phyloP scores from a whole-genome alignment of 2,888 invertebrate genomes.

The Pyrgus malvae region DNA sequence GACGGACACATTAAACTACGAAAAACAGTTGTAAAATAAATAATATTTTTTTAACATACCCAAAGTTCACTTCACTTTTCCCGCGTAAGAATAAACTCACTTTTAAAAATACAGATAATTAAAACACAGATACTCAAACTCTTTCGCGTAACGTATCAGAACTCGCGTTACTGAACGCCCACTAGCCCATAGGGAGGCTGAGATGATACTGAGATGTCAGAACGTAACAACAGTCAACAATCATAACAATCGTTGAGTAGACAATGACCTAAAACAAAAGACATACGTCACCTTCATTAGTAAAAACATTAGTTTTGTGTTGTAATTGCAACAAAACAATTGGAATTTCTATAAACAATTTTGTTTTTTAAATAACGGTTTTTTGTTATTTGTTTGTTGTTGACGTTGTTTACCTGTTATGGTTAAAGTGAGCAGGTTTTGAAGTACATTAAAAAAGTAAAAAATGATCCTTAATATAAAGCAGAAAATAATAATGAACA shows the following conservation, averaged over 20 bases:
- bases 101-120: not conserved
- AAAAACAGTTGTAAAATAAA: no score
- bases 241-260: constrained; percentile 48
- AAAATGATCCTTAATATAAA: no score
- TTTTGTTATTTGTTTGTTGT: not conserved
- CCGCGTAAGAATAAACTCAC: not conserved
- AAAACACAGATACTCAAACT: not conserved
- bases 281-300: constrained; percentile 21
- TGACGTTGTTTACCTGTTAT: not conserved
- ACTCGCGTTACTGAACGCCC: not conserved
- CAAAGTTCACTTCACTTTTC: not conserved
- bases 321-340: not conserved
- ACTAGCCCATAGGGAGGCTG: constrained; percentile 26
- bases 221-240: constrained; percentile 31
- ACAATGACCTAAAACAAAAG: constrained; percentile 33
- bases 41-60: not conserved
- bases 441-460: not conserved
- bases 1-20: no score
- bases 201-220: constrained; percentile 36
- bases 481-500: no score
- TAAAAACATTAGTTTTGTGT: not conserved
- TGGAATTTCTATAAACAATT: not conserved
- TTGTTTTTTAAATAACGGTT: not conserved
- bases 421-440: no score
- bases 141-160: constrained; percentile 5